Conservation (phyloP, 1,140 invertebrate species). For the Protaetia brevitarsis region DNA sequence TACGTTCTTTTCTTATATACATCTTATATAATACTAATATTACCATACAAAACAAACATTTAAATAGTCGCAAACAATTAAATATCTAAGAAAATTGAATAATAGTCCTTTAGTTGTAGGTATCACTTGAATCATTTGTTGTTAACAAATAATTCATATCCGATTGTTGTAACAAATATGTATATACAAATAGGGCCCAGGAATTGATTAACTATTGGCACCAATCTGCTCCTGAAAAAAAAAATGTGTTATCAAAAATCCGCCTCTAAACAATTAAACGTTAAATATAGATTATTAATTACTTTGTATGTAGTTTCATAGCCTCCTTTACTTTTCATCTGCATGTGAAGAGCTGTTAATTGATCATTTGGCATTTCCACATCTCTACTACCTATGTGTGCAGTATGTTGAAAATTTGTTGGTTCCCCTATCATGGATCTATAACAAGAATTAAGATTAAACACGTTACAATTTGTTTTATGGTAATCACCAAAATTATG, state of each 20-base stretch:
- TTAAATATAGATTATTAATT: conserved; percentile 15
- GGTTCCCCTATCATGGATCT: conserved; percentile 79
- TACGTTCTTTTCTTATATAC: conserved; percentile 4
- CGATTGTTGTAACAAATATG: conserved; percentile 9
- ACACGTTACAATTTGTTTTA: too few relatives aligned
- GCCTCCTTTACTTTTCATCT: conserved; percentile 75
- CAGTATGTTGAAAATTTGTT: conserved; percentile 79
- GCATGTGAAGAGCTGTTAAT: conserved; percentile 63
- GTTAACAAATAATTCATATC: neutral
- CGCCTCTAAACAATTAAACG: neutral
- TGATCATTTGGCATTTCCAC: conserved; percentile 62
- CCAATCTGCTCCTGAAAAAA: conserved; percentile 37
- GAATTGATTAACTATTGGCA: conserved; percentile 34
- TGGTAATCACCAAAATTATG: too few relatives aligned
- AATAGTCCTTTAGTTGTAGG: neutral
- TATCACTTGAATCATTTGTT: conserved; percentile 1
- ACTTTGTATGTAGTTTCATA: conserved; percentile 59
- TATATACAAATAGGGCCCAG: neutral
- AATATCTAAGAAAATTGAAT: conserved; percentile 12
- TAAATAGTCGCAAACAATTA: conserved; percentile 1
- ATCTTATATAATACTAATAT: neutral
- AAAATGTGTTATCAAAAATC: neutral
- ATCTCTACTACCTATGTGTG: conserved; percentile 74
- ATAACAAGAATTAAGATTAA: conserved; percentile 19
- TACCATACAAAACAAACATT: conserved; percentile 6